phyloP scores from a whole-genome alignment of 2,888 invertebrate genomes.

The Ormyrus thymus region DNA sequence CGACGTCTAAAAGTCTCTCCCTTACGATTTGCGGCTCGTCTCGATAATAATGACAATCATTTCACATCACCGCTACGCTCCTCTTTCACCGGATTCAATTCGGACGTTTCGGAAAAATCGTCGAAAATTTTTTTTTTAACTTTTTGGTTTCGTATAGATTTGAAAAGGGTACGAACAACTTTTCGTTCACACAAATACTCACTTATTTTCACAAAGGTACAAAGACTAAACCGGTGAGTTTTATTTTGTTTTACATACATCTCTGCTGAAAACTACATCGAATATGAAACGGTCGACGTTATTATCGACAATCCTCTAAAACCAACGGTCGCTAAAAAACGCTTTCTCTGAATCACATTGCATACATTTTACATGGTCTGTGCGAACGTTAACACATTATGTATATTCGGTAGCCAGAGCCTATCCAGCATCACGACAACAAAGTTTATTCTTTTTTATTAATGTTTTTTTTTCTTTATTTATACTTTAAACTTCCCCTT shows the following conservation, averaged over 20 bases:
- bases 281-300: conserved; percentile 46
- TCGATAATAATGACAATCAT: conserved; percentile 48
- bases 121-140: neutral
- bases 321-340: conserved; percentile 50
- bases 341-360: conserved; percentile 57
- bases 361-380: conserved; percentile 57
- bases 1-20: conserved; percentile 33
- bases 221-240: conserved; percentile 14
- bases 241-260: conserved; percentile 10
- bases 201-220: conserved; percentile 32
- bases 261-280: conserved; percentile 36
- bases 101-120: conserved; percentile 18
- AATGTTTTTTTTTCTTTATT: conserved; percentile 35
- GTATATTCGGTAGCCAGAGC: conserved; percentile 60
- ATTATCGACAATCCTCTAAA: conserved; percentile 44
- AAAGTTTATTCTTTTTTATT: conserved; percentile 51
- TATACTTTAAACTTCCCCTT: conserved; percentile 31
- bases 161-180: too few species aligned
- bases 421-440: conserved; percentile 62
- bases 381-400: conserved; percentile 57
- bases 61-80: conserved; percentile 17
- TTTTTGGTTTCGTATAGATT: neutral
- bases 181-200: conserved; percentile 22
- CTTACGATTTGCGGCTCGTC: conserved; percentile 29
- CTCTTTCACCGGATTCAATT: conserved; percentile 1